phyloP scores from a whole-genome alignment of 37 sponge, comb jelly and placozoan genomes.

The Axinella damicornis region DNA sequence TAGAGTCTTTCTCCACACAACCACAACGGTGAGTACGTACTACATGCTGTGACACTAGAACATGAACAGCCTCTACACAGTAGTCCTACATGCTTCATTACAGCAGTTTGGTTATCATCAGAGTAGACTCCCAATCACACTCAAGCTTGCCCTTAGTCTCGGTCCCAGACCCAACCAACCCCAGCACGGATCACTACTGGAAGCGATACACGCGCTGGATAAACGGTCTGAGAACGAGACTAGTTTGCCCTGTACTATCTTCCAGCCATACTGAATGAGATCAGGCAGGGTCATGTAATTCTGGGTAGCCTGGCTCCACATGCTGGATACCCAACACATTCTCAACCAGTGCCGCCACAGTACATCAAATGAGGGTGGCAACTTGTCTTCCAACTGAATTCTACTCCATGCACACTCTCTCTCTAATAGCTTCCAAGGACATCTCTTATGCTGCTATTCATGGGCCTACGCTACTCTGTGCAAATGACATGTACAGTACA shows the following conservation, averaged over 20 bases:
- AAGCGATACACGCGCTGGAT: no score
- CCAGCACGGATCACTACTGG: no score
- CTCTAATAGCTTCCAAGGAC: conserved; percentile 13
- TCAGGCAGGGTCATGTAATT: background rate
- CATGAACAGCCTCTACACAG: conserved; percentile 27
- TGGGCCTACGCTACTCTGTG: no score
- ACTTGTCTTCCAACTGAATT: conserved; percentile 25
- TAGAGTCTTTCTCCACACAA: conserved; percentile 1
- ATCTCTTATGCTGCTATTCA: background rate
- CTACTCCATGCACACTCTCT: conserved; percentile 15
- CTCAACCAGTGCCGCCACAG: conserved; percentile 46
- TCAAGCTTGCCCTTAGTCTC: background rate
- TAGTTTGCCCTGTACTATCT: background rate
- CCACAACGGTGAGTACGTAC: conserved; percentile 2
- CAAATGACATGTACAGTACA: background rate
- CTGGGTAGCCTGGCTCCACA: conserved; percentile 20
- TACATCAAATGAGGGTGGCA: conserved; percentile 17
- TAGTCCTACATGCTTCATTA: background rate
- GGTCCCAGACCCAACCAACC: no score
- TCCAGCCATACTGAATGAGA: conserved; percentile 11
- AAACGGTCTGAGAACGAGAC: no score
- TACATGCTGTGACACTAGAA: conserved; percentile 16
- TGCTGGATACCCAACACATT: conserved; percentile 24
- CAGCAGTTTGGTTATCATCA: background rate
- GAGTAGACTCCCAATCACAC: conserved; percentile 35